Evolutionary conservation across 1,140 invertebrate species (phyloP), one percentile per base, ranked within the genome.

Genomic region (Drosophila takahashii): DNA sequence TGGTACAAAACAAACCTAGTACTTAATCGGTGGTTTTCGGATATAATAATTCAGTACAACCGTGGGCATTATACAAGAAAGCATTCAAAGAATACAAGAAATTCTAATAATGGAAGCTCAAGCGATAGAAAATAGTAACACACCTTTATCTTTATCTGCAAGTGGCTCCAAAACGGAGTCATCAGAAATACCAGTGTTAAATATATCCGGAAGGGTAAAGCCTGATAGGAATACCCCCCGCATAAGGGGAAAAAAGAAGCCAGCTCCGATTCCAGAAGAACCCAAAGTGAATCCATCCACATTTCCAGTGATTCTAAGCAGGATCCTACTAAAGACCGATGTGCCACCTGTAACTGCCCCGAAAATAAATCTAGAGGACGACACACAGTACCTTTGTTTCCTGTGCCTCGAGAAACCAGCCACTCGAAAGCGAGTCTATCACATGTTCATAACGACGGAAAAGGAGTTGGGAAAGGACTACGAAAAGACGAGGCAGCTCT

Each of bases 381-480:
- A n/a, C 13, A 29, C 16, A 1, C 67, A n/a, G 11, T 45, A 8
- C 7, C 34, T 79, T 10, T 53, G 77, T 41, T 58, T 73, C 4
- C 54, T 79, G 0, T 79, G 77, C 15, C 39, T 79, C 2, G 32
- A 56, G 2, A 79, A 73, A n/a, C 61, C 36, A 9, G 45, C 15
- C 10, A 16, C 37, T 29, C 11, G 22, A 4, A 45, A 57, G 42
- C 39, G 54, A 0, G 44, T 36, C 15, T 79, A 79, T 47, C 76
- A 79, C 39, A 66, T 74, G 36, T 79, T 79, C 34, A 18, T 34
- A 5, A 51, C 77, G 0, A 51, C 16, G 2, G 39, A 39, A 3
- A 22, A 45, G 7, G 10, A 41, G 5, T 2, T 73, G 0, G n/a
- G 26, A 2, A 51, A 39, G 18, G 45, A 79, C 11, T 79, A 61